A percentile compares a stretch with the other conserved stretches of the same genome.
These are phyloP conservation scores for Diplodus sargus DNA, from an alignment of 2,797 vertebrate species.

Conservation along the genomic window DNA sequence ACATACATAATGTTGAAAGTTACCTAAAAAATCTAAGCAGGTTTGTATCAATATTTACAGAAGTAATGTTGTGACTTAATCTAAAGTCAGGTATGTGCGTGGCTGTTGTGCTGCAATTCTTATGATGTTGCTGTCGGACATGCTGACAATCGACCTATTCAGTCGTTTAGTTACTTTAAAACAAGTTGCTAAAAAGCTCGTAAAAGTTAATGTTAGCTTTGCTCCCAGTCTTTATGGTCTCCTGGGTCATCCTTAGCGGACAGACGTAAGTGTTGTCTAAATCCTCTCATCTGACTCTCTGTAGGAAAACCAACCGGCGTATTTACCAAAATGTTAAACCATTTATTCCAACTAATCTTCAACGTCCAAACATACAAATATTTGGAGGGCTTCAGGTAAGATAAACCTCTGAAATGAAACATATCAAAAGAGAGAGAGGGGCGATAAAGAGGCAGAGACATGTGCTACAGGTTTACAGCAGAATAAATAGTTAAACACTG, in stretches of 20 bases:
- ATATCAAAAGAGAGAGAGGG: neutral
- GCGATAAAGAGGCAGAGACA: neutral
- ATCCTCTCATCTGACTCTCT: neutral
- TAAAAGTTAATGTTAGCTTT: no score
- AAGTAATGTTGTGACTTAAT: no score
- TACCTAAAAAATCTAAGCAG: no score
- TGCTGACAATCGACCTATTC: no score
- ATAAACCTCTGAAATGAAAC: conserved; percentile 12
- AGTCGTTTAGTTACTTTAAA: no score
- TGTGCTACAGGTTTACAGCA: conserved; percentile 13
- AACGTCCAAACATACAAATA: conserved; percentile 24
- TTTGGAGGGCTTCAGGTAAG: neutral
- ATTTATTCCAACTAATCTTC: neutral
- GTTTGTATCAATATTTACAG: no score
- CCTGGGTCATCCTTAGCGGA: neutral
- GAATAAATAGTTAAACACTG: conserved; percentile 34
- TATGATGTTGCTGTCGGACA: no score
- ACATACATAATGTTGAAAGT: no score
- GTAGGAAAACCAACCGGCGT: neutral
- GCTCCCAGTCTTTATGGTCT: neutral
- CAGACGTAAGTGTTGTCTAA: neutral
- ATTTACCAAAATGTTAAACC: neutral
- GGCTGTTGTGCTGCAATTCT: no score
- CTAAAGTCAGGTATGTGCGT: no score
- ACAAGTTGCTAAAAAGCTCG: no score